phyloP scores from a whole-genome alignment of 2,113 vertebrate genomes.

The Erythrocercus mccallii region DNA sequence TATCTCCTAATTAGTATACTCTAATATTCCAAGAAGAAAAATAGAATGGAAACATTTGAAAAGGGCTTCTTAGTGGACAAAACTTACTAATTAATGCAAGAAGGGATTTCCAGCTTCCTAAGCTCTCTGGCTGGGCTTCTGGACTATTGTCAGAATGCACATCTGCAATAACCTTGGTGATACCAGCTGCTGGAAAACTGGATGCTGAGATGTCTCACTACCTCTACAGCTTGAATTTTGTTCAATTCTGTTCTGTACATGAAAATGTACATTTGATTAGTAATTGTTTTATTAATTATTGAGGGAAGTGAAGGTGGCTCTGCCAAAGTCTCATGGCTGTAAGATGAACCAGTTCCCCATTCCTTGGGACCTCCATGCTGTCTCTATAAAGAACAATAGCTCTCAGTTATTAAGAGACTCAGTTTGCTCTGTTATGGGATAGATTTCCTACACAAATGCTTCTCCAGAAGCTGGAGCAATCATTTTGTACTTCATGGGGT shows the following conservation, averaged over 20 bases:
- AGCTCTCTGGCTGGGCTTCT: background rate
- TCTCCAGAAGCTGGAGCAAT: background rate
- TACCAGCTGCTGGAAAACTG: background rate
- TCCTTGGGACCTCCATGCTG: background rate
- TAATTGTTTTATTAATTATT: background rate
- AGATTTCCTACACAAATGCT: background rate
- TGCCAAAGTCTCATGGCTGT: background rate
- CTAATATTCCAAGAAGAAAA: background rate
- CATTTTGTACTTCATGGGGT: background rate
- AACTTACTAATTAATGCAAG: background rate
- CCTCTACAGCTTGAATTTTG: background rate
- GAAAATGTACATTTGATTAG: background rate
- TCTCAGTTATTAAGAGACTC: background rate
- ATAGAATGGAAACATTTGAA: background rate
- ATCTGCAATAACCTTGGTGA: background rate
- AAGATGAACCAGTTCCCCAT: background rate
- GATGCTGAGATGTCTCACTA: background rate
- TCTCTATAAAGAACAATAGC: background rate
- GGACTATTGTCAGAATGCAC: background rate
- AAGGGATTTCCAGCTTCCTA: background rate
- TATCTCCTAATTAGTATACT: background rate
- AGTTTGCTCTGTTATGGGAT: background rate
- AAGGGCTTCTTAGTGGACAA: background rate
- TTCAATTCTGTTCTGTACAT: no score
- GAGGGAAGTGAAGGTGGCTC: background rate